phyloP scores from a whole-genome alignment of 30 jellyfish, hydroid and myxozoan genomes.

The Turritopsis rubra region DNA sequence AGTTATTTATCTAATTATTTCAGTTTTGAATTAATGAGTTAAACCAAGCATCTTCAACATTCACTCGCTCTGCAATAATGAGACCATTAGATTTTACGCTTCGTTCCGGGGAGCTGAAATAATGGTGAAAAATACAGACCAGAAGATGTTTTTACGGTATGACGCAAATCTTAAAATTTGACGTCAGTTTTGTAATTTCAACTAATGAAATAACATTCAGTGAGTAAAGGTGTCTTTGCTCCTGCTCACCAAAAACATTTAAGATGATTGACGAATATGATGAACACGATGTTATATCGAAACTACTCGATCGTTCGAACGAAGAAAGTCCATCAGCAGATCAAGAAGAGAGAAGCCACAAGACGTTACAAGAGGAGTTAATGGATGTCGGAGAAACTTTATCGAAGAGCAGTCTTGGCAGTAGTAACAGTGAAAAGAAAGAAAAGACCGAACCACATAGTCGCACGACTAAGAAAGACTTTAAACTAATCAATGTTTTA shows the following conservation, averaged over 20 bases:
- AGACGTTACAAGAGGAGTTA: neutral
- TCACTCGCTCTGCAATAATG: too few species aligned
- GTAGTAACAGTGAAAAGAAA: neutral
- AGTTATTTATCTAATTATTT: too few species aligned
- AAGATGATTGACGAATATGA: neutral
- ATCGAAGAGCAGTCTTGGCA: neutral
- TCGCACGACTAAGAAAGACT: neutral
- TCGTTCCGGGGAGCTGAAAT: too few species aligned
- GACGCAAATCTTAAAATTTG: neutral
- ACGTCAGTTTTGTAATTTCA: neutral
- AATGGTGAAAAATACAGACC: too few species aligned
- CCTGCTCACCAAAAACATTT: neutral
- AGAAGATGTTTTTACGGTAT: too few species aligned
- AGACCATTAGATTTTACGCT: too few species aligned
- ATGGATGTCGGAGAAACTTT: neutral
- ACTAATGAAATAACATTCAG: neutral
- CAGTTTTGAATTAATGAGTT: too few species aligned
- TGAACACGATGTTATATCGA: conserved; percentile 2
- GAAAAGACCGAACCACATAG: neutral
- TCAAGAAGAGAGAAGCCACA: neutral
- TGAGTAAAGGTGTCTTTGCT: neutral
- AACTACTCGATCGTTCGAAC: neutral
- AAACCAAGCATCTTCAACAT: too few species aligned
- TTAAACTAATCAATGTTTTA: neutral
- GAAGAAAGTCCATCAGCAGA: neutral